Conservation (phyloP, 2,797 vertebrate species). For the Phoebastria nigripes region DNA sequence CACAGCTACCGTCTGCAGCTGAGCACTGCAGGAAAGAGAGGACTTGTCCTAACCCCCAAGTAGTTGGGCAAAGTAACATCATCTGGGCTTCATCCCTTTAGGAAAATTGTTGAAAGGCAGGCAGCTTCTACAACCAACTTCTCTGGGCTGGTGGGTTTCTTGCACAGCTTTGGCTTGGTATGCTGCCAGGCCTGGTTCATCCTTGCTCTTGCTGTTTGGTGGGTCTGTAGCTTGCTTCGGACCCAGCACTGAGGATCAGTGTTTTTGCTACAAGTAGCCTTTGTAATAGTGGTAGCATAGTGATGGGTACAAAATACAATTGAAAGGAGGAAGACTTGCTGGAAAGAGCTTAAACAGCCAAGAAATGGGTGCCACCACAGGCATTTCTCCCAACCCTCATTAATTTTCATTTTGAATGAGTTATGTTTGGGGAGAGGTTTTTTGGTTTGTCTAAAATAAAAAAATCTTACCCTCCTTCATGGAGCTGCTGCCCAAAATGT, state of each 20-base stretch:
- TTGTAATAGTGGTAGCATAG: neutral
- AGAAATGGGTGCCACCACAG: neutral
- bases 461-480: neutral
- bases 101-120: neutral
- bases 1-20: neutral
- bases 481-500: neutral
- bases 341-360: neutral
- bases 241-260: neutral
- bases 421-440: rapidly evolving
- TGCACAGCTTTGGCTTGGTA: neutral
- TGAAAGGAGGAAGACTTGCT: neutral
- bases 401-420: neutral
- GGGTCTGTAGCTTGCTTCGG: neutral
- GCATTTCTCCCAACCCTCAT: neutral
- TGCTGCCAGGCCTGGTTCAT: neutral
- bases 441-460: neutral
- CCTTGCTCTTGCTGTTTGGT: neutral
- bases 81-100: neutral
- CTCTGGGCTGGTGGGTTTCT: neutral
- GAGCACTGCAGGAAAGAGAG: neutral
- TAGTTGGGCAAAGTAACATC: neutral
- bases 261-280: neutral
- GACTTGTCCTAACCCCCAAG: neutral
- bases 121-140: neutral
- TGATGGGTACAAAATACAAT: neutral